Evolutionary conservation across 2,888 invertebrate species (phyloP), one percentile per base, ranked within the genome.

Genomic region (Anticlea derivata): DNA sequence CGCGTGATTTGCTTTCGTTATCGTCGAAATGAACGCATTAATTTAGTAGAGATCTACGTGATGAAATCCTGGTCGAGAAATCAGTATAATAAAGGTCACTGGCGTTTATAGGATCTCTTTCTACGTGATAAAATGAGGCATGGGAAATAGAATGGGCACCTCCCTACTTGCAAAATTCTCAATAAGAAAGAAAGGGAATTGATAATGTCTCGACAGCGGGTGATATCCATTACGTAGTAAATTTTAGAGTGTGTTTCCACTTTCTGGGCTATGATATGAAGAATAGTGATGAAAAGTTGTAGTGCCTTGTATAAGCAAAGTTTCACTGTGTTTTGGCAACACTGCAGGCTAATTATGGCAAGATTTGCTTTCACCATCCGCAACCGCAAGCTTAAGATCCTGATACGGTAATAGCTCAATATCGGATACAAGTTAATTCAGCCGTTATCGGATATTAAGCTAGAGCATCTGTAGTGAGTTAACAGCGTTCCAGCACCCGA

Each of bases 1-100:
- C 61, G 55, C 67, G 68, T 73, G 65, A 66, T 66, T 66, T 62
- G 63, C 62, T 72, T 59, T 60, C 59, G 65, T 65, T 62, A 56
- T 59, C 58, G n/a, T 44, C 45, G 48, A 65, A 65, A 67, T 69
- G 61, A 66, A 62, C 55, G 62, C 56, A 61, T 65, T 61, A 64
- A 66, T 63, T 62, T 63, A 62, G 44, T 38, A 20, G 31, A 39
- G 47, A 46, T 35, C 10, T 30, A 43, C 49, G 43, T 31, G 34
- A 34, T 23, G 22, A 39, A 50, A 44, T 50, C 34, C 23, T 30
- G 34, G 12, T 35, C 39, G 12, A 35, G 50, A 45, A 41, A 33
- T 47, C 6, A 8, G 27, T 23, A 27, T 5, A 13, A 26, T 2
- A 35, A 29, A 46, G 23, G 30, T 43, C 33, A 43, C 31, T 7